Evolutionary conservation across 1,140 invertebrate genomes (phyloP).

Genomic region (Heliconius himera): DNA sequence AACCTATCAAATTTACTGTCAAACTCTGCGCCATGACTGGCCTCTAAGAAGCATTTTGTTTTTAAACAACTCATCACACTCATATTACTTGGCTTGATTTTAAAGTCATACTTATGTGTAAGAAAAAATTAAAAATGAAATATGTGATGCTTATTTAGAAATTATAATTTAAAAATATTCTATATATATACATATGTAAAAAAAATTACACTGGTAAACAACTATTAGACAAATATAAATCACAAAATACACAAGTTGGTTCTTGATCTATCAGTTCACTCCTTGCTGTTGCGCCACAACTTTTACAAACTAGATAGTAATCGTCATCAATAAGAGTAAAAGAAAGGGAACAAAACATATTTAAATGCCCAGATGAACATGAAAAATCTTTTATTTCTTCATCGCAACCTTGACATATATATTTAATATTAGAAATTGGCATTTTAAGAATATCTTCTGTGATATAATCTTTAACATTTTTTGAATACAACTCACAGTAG

Average conservation of each 20-base stretch:
- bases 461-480: conserved; percentile 38
- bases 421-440: conserved; percentile 38
- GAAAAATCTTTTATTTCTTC: conserved; percentile 54
- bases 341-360: conserved; percentile 62
- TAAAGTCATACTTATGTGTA: too few relatives aligned
- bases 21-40: too few relatives aligned
- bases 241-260: conserved; percentile 66
- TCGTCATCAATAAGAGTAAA: conserved; percentile 60
- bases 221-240: conserved; percentile 51
- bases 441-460: conserved; percentile 37
- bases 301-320: conserved; percentile 61
- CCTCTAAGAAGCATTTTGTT: too few relatives aligned
- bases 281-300: conserved; percentile 52
- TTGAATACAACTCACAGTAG: conserved; percentile 56
- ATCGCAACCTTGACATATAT: conserved; percentile 66
- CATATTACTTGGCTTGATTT: too few relatives aligned
- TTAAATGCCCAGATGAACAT: conserved; percentile 59
- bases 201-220: conserved; percentile 1
- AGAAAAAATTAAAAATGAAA: not conserved
- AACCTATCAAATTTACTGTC: too few relatives aligned
- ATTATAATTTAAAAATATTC: not conserved
- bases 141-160: not conserved
- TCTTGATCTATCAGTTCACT: conserved; percentile 49
- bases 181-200: not conserved
- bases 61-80: too few relatives aligned